Evolutionary conservation across 2,888 invertebrate genomes (phyloP).

Genomic region (Leptopilina syphax): DNA sequence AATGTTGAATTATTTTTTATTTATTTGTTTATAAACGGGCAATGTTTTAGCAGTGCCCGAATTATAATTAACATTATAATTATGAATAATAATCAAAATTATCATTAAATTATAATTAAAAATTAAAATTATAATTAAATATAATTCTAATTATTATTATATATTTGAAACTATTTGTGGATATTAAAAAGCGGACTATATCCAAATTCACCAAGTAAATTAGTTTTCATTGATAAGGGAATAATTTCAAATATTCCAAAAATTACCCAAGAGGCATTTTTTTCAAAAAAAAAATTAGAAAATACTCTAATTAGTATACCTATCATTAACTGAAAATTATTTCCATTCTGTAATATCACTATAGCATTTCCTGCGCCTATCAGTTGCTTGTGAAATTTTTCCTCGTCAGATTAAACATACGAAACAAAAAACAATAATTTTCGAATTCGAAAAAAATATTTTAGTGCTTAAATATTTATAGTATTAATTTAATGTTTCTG

Average conservation of each 20-base stretch:
- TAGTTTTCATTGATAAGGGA: background rate
- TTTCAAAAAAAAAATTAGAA: background rate
- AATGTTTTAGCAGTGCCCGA: no score
- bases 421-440: background rate
- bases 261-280: background rate
- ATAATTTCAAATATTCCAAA: background rate
- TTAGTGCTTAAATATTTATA: no score
- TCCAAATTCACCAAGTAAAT: background rate
- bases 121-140: background rate
- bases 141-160: no score
- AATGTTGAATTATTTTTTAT: no score
- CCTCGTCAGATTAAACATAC: no score
- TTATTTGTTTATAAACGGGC: no score
- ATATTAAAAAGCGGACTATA: no score
- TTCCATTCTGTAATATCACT: background rate
- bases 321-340: background rate
- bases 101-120: background rate
- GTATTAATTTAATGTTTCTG: no score
- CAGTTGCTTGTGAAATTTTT: background rate
- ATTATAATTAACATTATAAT: no score
- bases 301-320: background rate
- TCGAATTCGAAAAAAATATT: background rate
- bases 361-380: background rate
- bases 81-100: no score
- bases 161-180: no score